phyloP scores from a whole-genome alignment of 2,113 vertebrate species.

The Varanus salvator region DNA sequence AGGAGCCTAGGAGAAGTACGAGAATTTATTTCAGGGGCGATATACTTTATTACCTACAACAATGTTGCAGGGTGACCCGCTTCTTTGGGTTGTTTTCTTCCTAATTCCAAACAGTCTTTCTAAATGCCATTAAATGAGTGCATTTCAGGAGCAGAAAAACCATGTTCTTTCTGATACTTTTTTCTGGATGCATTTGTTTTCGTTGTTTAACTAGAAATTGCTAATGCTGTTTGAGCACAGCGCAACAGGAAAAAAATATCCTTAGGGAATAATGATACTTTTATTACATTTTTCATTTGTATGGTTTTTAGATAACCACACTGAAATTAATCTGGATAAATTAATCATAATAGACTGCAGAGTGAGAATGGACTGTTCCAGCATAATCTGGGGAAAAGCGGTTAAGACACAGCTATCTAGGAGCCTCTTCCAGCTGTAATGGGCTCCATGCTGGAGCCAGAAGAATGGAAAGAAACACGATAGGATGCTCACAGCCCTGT shows the following conservation, averaged over 20 bases:
- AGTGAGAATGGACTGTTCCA: background rate
- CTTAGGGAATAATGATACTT: background rate
- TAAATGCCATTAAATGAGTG: constrained; percentile 85
- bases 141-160: constrained; percentile 73
- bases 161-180: constrained; percentile 39
- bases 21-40: constrained; percentile 84
- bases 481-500: background rate
- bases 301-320: constrained; percentile 16
- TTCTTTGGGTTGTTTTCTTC: constrained; percentile 83
- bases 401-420: too few species aligned
- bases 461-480: background rate
- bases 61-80: constrained; percentile 75
- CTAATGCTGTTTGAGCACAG: constrained; percentile 33
- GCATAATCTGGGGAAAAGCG: too few species aligned
- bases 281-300: background rate
- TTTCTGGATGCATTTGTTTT: background rate
- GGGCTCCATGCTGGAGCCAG: background rate
- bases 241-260: constrained; percentile 7
- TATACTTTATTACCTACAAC: constrained; percentile 83
- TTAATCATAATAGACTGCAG: background rate
- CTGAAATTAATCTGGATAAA: constrained; percentile 4
- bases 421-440: background rate
- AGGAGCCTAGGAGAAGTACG: constrained; percentile 80
- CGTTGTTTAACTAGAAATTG: constrained; percentile 22
- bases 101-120: constrained; percentile 87